These are phyloP conservation scores for Panzeria rudis DNA, from an alignment of 2,888 invertebrate species.

Conservation along the genomic window DNA sequence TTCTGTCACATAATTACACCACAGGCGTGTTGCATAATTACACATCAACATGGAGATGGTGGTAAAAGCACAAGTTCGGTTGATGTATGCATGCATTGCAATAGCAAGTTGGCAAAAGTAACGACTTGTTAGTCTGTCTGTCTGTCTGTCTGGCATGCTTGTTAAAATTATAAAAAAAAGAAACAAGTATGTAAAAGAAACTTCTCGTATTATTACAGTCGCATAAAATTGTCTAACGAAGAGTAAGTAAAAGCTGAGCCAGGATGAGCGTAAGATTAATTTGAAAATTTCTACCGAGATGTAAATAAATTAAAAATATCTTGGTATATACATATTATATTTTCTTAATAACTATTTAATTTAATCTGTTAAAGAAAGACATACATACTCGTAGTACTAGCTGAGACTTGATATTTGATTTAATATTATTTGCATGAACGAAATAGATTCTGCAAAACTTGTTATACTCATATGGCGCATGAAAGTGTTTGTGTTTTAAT, in stretches of 20 bases:
- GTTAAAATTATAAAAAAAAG: constrained; percentile 21
- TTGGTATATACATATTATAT: constrained; percentile 13
- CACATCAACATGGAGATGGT: constrained; percentile 33
- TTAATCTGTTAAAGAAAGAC: constrained; percentile 20
- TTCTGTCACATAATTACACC: constrained; percentile 72
- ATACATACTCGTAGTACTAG: background rate
- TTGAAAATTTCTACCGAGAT: constrained; percentile 30
- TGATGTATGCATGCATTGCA: background rate
- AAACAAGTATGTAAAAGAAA: constrained; percentile 21
- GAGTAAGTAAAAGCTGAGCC: constrained; percentile 22
- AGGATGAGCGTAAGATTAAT: constrained; percentile 50
- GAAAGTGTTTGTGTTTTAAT: background rate
- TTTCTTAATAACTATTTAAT: constrained; percentile 49
- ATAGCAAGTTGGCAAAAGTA: constrained; percentile 27
- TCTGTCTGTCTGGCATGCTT: constrained; percentile 1
- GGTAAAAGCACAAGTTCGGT: background rate
- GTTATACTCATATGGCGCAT: background rate
- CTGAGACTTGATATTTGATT: background rate
- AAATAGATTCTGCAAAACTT: background rate
- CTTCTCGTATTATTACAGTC: constrained; percentile 13
- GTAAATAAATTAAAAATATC: constrained; percentile 56
- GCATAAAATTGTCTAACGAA: constrained; percentile 44
- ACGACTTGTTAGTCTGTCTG: constrained; percentile 15
- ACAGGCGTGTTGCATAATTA: constrained; percentile 69
- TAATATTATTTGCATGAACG: background rate